A percentile compares a stretch with the other conserved stretches of the same genome.
Evolutionary conservation across 2,113 vertebrate genomes (phyloP).

Genomic region (Pterocles orientalis): DNA sequence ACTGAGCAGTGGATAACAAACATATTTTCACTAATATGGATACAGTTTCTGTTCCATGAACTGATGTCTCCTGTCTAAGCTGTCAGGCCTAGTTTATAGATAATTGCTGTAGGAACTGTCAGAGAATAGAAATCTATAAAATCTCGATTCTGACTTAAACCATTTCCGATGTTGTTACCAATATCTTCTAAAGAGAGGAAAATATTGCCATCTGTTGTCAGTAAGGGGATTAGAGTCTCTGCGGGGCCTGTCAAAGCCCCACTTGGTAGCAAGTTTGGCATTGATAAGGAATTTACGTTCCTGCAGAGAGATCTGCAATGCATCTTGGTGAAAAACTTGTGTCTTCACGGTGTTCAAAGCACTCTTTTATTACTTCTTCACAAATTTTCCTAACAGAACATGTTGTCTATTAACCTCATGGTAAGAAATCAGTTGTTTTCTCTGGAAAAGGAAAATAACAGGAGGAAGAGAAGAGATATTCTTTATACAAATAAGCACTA

Average conservation of each 20-base stretch:
- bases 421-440: neutral
- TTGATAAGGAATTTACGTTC: neutral
- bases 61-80: neutral
- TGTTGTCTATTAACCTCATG: neutral
- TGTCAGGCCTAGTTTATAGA: neutral
- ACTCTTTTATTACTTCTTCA: neutral
- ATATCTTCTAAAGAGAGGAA: neutral
- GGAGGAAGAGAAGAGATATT: neutral
- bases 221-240: neutral
- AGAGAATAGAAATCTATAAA: neutral
- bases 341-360: neutral
- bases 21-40: neutral
- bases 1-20: neutral
- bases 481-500: neutral
- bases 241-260: neutral
- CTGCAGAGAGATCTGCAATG: neutral
- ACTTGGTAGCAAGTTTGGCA: neutral
- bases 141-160: neutral
- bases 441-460: neutral
- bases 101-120: neutral
- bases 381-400: neutral
- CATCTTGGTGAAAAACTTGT: neutral
- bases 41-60: neutral
- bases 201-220: conserved; percentile 12
- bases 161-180: neutral